These are phyloP conservation scores for Brachionus paranguensis DNA, from an alignment of 1,140 invertebrate species.

Conservation along the genomic window DNA sequence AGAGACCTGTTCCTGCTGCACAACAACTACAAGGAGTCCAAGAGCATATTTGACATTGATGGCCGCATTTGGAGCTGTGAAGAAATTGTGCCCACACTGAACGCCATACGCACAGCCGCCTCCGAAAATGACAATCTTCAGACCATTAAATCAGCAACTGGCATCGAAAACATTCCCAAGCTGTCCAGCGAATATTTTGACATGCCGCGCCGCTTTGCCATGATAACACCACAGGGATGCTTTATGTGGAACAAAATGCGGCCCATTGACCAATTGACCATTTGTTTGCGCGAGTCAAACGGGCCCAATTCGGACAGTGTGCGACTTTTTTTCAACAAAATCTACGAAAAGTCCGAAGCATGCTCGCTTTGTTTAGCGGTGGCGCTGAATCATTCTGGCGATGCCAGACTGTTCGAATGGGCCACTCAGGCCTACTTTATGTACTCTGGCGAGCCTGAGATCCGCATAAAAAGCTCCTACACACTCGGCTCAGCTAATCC, in stretches of 20 bases:
- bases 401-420: conserved; percentile 66
- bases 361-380: conserved; percentile 79
- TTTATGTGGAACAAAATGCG: conserved; percentile 74
- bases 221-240: conserved; percentile 61
- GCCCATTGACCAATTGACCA: conserved; percentile 74
- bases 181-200: conserved; percentile 32
- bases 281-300: conserved; percentile 68
- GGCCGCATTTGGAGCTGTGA: conserved; percentile 75
- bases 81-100: conserved; percentile 57
- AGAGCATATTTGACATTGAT: conserved; percentile 70
- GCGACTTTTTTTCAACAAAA: conserved; percentile 74
- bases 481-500: conserved; percentile 42
- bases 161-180: neutral
- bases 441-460: conserved; percentile 71
- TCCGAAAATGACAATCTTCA: conserved; percentile 41
- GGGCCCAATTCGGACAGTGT: conserved; percentile 77
- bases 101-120: neutral
- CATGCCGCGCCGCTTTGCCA: conserved; percentile 28
- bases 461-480: conserved; percentile 44
- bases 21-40: conserved; percentile 60
- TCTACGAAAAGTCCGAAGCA: conserved; percentile 71
- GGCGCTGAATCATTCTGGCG: conserved; percentile 54
- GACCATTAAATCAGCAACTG: conserved; percentile 49
- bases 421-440: conserved; percentile 84
- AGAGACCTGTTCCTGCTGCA: conserved; percentile 57